Evolutionary conservation across 2,113 vertebrate genomes (phyloP).

Genomic region (Erythrolamprus reginae): DNA sequence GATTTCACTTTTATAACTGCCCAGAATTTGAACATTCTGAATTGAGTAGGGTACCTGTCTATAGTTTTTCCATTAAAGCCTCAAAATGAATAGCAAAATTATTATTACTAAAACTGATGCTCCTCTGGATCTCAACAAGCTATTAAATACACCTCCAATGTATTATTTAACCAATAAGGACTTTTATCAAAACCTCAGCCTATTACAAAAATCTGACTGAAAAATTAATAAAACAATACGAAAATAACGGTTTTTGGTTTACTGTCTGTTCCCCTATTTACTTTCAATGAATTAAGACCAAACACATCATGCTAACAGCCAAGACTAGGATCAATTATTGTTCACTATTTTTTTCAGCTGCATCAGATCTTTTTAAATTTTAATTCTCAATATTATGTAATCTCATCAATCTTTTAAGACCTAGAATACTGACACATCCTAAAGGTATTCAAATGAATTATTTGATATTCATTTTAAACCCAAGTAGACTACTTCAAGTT

Average conservation of each 20-base stretch:
- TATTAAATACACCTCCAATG: not conserved
- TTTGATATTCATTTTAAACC: constrained; percentile 34
- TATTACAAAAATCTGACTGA: constrained; percentile 29
- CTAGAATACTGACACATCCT: constrained; percentile 64
- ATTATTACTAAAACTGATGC: constrained; percentile 3
- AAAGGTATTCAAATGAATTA: constrained; percentile 49
- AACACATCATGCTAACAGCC: constrained; percentile 30
- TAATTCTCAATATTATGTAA: constrained; percentile 24
- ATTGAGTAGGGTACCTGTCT: not conserved
- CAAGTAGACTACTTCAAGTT: constrained; percentile 38
- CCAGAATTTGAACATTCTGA: constrained; percentile 45
- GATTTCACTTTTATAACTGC: constrained; percentile 35
- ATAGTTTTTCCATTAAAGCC: constrained; percentile 32
- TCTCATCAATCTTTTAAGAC: constrained; percentile 48
- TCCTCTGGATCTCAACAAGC: not conserved
- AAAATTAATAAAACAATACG: constrained; percentile 29
- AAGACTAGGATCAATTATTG: not conserved
- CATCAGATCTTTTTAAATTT: constrained; percentile 34
- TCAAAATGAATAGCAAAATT: constrained; percentile 31
- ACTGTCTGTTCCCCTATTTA: constrained; percentile 26
- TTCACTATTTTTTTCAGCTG: constrained; percentile 12
- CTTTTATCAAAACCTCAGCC: constrained; percentile 33
- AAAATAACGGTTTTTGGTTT: constrained; percentile 19
- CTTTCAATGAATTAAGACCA: constrained; percentile 30
- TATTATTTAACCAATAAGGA: constrained; percentile 36